Evolutionary conservation across 2,888 invertebrate genomes (phyloP), one percentile per base, ranked within the genome.

Genomic region (Pandemis corylana): DNA sequence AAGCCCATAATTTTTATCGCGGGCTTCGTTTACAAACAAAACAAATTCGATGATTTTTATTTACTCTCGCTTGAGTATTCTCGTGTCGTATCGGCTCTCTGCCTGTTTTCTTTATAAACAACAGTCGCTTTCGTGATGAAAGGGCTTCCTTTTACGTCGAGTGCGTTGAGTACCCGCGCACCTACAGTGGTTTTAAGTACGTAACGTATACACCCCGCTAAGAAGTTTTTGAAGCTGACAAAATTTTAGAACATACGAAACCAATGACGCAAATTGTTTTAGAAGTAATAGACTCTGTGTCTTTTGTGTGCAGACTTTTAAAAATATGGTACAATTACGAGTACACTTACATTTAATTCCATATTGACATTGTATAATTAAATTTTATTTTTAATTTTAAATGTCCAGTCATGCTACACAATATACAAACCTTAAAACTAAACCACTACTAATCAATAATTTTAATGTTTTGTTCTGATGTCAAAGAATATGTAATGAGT

Each of bases 391-490:
- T n/a, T n/a, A n/a, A n/a, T n/a, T n/a, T n/a, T n/a, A n/a, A n/a
- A n/a, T n/a, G n/a, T n/a, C n/a, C n/a, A n/a, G n/a, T n/a, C n/a
- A n/a, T n/a, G n/a, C n/a, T n/a, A n/a, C n/a, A n/a, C n/a, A n/a
- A n/a, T n/a, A n/a, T n/a, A n/a, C n/a, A n/a, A n/a, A n/a, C n/a
- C n/a, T n/a, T n/a, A n/a, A n/a, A n/a, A n/a, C n/a, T n/a, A n/a
- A n/a, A n/a, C n/a, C n/a, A n/a, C n/a, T n/a, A n/a, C n/a, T n/a
- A n/a, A 74, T 41, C 61, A 46, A 73, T 44, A 9, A n/a, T 65
- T 69, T 61, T 66, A 74, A 62, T 62, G 69, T 79, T 84, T 80
- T 83, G 81, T 87, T 84, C 76, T 85, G 80, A 77, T 86, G 88
- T 86, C 87, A 81, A 85, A 86, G 78, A 72, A 78, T 78, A 71